phyloP scores from a whole-genome alignment of 2,113 vertebrate genomes.

The Sminthopsis crassicaudata region DNA sequence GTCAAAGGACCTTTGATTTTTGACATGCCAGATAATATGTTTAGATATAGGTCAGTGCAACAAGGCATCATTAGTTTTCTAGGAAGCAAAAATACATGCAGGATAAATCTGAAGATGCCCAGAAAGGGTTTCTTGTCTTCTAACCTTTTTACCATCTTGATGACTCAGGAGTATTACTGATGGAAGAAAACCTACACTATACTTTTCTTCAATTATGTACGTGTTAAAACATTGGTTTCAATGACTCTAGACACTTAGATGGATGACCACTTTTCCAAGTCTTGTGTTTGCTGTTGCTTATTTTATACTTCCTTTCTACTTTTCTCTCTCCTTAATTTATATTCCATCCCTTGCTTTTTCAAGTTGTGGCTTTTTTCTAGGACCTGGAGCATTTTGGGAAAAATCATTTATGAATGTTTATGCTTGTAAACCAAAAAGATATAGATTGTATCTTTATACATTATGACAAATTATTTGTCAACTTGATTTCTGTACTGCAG shows the following conservation, averaged over 20 bases:
- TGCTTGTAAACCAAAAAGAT: background rate
- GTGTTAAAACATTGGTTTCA: background rate
- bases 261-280: background rate
- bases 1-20: background rate
- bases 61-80: background rate
- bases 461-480: background rate
- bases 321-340: background rate
- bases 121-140: background rate
- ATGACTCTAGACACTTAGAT: background rate
- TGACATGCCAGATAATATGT: background rate
- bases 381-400: background rate
- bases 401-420: background rate
- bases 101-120: background rate
- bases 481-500: background rate
- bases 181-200: background rate
- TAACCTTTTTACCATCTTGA: background rate
- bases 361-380: background rate
- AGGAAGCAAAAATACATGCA: background rate
- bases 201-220: background rate
- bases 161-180: background rate
- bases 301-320: background rate
- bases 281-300: background rate
- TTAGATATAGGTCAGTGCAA: background rate
- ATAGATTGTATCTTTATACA: background rate
- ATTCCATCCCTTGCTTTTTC: background rate